These are phyloP conservation scores for Ochropleura plecta DNA, from an alignment of 2,888 invertebrate genomes.

Conservation along the genomic window DNA sequence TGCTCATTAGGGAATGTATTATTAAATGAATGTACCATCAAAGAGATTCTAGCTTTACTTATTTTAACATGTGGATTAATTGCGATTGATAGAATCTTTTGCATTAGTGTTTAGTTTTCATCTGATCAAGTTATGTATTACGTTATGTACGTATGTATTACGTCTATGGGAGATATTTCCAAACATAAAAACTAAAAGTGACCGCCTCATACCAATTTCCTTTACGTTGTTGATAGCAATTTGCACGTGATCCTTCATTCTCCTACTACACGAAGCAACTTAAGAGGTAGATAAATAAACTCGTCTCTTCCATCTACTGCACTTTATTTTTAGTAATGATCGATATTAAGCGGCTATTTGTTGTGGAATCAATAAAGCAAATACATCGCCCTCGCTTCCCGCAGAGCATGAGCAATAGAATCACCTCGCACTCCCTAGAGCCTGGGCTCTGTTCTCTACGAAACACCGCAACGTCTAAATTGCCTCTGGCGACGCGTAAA, in stretches of 20 bases:
- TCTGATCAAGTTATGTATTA: background rate
- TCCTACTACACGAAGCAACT: background rate
- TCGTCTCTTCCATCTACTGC: background rate
- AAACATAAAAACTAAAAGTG: background rate
- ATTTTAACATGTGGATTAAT: background rate
- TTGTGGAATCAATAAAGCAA: constrained; percentile 74
- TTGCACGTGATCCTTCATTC: background rate
- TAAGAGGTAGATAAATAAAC: constrained; percentile 21
- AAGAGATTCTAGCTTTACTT: constrained; percentile 3
- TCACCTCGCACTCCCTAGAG: constrained; percentile 73
- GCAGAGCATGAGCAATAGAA: constrained; percentile 81
- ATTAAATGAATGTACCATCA: constrained; percentile 8
- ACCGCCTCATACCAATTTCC: background rate
- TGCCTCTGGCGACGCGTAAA: constrained; percentile 88
- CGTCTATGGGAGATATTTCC: background rate
- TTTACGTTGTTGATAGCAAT: background rate
- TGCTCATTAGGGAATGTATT: constrained; percentile 35
- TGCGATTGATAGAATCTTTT: background rate
- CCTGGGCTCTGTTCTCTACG: constrained; percentile 72
- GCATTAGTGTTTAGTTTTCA: background rate
- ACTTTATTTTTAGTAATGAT: constrained; percentile 44
- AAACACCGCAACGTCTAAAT: constrained; percentile 87
- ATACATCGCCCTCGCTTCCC: constrained; percentile 74
- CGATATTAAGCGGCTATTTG: constrained; percentile 68
- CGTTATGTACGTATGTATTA: too few species aligned